A percentile compares a stretch with the other conserved stretches of the same genome.
These are phyloP conservation scores for Drosophila parthenogenetica DNA, from an alignment of 2,888 invertebrate species.

Conservation along the genomic window DNA sequence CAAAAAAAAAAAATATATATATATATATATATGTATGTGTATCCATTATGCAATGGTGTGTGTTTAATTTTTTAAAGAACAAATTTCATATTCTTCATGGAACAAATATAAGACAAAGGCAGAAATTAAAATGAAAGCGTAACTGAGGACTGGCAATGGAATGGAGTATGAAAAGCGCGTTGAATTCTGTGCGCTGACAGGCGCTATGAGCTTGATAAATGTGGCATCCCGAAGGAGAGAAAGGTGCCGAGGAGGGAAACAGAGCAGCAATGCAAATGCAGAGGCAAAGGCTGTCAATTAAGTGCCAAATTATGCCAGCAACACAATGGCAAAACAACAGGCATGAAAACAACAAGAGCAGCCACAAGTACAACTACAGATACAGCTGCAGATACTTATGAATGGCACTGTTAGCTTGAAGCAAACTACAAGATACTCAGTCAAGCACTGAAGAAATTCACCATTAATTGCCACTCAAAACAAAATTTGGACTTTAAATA, in stretches of 20 bases:
- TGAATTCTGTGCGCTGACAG: conserved; percentile 45
- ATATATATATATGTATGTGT: conserved; percentile 1
- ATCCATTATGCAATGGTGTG: conserved; percentile 26
- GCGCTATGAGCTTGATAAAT: conserved; percentile 70
- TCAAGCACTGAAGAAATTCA: not conserved
- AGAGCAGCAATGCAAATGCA: conserved; percentile 27
- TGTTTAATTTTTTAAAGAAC: conserved; percentile 21
- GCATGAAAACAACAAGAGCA: conserved; percentile 11
- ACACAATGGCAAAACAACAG: conserved; percentile 12
- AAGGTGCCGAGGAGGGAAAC: too few relatives aligned
- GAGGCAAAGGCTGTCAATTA: conserved; percentile 66
- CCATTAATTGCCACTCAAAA: too few relatives aligned
- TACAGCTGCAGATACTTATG: conserved; percentile 26
- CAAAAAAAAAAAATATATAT: conserved; percentile 16
- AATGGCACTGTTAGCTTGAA: not conserved
- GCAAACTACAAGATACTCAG: conserved; percentile 31
- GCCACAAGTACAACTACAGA: conserved; percentile 22
- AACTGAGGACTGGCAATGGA: conserved; percentile 1
- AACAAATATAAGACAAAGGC: conserved; percentile 29
- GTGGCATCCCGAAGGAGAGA: conserved; percentile 21
- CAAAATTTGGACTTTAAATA: too few relatives aligned
- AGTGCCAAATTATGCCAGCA: conserved; percentile 74
- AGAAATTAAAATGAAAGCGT: conserved; percentile 23
- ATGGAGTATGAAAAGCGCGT: not conserved
- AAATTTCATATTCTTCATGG: conserved; percentile 3